phyloP scores from a whole-genome alignment of 1,140 invertebrate species.

The Cecropterus lyciades region DNA sequence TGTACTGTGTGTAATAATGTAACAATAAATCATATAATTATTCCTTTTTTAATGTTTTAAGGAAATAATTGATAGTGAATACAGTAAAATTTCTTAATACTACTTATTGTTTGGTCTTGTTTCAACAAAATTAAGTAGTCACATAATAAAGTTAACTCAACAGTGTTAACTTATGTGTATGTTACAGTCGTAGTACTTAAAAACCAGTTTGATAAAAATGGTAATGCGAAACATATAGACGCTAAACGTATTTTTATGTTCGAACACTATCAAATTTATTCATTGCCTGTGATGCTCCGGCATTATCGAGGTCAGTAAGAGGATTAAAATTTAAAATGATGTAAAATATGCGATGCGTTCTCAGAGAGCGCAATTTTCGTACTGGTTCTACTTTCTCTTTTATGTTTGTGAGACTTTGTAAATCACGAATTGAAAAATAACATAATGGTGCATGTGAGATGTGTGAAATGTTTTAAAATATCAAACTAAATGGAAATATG shows the following conservation, averaged over 20 bases:
- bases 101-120: too few species aligned
- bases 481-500: background rate
- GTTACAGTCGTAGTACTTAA: background rate
- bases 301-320: constrained; percentile 11
- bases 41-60: too few species aligned
- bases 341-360: background rate
- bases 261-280: constrained; percentile 1
- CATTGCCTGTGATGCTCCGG: background rate
- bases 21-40: too few species aligned
- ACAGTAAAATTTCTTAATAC: too few species aligned
- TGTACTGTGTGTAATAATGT: background rate
- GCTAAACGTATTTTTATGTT: background rate
- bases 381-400: constrained; percentile 21
- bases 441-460: background rate
- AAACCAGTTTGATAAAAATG: constrained; percentile 1
- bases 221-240: background rate
- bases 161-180: too few species aligned
- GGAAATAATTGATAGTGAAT: too few species aligned
- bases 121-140: too few species aligned
- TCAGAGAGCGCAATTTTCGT: constrained; percentile 5
- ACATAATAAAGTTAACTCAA: too few species aligned
- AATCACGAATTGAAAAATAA: background rate
- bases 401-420: background rate
- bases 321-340: background rate
- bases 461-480: background rate